Evolutionary conservation across 2,888 invertebrate genomes (phyloP), one percentile per base, ranked within the genome.

Genomic region (Folsomia candida): DNA sequence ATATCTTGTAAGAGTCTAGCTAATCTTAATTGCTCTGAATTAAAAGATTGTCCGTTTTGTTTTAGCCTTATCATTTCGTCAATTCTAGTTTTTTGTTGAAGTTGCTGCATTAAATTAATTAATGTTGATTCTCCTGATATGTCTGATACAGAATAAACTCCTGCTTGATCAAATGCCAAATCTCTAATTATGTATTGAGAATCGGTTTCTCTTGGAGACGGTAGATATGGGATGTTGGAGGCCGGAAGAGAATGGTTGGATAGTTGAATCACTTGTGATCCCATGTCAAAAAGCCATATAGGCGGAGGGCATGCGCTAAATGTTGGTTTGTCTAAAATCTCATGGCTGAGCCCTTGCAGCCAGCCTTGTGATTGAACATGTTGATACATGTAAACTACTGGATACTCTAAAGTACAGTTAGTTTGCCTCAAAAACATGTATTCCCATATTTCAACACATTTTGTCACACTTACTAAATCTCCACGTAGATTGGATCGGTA

Each of bases 341-440:
- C 62, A 20, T 62, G 62, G 6, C n/a, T 2, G 9, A 62, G 20
- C 3, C 62, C 62, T 11, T 20, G 26, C 6, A 62, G 14, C 29
- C 62, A 62, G 28, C 62, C 62, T 9, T 2, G 2, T 11, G 14
- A 22, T 11, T 20, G 28, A 27, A 29, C 25, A 3, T 14, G 14
- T 62, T 62, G 14, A 28, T 28, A 62, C 4, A 28, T 14, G 37
- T 29, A 62, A 20, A 29, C 25, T 2, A 62, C 28, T 27, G 62
- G 62, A 28, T 37, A 62, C 26, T 62, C 62, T 3, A 62, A 20
- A 2, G 62, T 28, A 25, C 62, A 62, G n/a, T 62, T 29, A 11
- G 3, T 6, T 20, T 62, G 62, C 3, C 25, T 24, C 3, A 62
- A 25, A 6, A 62, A 28, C 22, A 14, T 27, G 6, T 28, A 62